Percentiles rank a stretch among this genome's conserved stretches.
Evolutionary conservation across 2,797 vertebrate species (phyloP).

Genomic region (Pteropus rufus): DNA sequence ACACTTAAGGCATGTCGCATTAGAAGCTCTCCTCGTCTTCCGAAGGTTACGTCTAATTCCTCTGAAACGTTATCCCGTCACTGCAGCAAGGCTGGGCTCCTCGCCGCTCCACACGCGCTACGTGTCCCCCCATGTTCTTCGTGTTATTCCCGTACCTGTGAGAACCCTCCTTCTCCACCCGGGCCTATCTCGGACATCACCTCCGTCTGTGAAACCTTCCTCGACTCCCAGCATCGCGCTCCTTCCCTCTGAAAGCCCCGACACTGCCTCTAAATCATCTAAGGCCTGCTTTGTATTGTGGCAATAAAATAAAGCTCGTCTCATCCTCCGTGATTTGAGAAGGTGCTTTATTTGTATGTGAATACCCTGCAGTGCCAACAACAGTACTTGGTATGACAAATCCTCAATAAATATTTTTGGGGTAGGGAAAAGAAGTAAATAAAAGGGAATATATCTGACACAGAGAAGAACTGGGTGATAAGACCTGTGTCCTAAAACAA

Average conservation of each 20-base stretch:
- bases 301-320: conserved; percentile 11
- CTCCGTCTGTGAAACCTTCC: neutral
- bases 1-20: neutral
- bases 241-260: neutral
- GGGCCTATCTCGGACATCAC: neutral
- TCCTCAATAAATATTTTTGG: conserved; percentile 14
- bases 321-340: conserved; percentile 6
- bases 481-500: neutral
- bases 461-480: neutral
- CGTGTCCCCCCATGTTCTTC: neutral
- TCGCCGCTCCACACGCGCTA: neutral
- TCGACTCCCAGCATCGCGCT: neutral
- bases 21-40: neutral
- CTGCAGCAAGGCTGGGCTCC: neutral
- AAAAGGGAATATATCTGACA: neutral
- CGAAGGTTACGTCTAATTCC: neutral
- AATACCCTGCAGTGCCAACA: neutral
- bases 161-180: neutral
- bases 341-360: conserved; percentile 15
- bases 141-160: neutral
- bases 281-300: neutral
- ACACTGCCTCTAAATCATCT: conserved; percentile 18
- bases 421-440: conserved; percentile 31
- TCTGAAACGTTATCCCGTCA: neutral
- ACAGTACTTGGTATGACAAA: neutral